These are phyloP conservation scores for Melipona beecheii DNA, from an alignment of 2,888 invertebrate genomes.

Conservation along the genomic window DNA sequence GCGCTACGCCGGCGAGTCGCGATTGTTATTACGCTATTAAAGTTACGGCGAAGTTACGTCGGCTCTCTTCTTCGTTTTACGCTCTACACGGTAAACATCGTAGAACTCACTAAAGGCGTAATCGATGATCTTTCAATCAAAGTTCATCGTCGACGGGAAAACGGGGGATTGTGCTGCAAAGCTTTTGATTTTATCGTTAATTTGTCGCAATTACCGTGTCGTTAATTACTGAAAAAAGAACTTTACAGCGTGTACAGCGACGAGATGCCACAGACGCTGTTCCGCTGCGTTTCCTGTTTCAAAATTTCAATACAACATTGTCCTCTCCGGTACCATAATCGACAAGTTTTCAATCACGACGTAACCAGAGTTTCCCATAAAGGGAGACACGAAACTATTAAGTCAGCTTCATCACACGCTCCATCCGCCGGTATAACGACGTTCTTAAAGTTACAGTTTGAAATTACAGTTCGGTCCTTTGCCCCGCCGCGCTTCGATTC, in stretches of 20 bases:
- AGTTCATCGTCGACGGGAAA: not conserved
- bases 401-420: not conserved
- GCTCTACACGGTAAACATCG: not conserved
- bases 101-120: not conserved
- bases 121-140: not conserved
- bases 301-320: not conserved
- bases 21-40: not conserved
- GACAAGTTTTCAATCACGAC: conserved; percentile 30
- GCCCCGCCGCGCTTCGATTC: not conserved
- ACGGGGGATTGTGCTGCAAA: not conserved
- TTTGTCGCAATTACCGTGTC: not conserved
- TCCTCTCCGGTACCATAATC: not conserved
- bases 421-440: not conserved
- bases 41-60: not conserved
- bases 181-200: not conserved
- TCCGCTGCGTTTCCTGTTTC: not conserved
- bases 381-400: not conserved
- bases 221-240: too few relatives aligned
- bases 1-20: not conserved
- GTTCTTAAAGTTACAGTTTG: conserved; percentile 6
- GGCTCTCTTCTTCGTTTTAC: not conserved
- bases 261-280: not conserved
- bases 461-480: not conserved
- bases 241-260: not conserved
- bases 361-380: conserved; percentile 33